These are phyloP conservation scores for Clivina fossor DNA, from an alignment of 2,888 invertebrate species.

Conservation along the genomic window DNA sequence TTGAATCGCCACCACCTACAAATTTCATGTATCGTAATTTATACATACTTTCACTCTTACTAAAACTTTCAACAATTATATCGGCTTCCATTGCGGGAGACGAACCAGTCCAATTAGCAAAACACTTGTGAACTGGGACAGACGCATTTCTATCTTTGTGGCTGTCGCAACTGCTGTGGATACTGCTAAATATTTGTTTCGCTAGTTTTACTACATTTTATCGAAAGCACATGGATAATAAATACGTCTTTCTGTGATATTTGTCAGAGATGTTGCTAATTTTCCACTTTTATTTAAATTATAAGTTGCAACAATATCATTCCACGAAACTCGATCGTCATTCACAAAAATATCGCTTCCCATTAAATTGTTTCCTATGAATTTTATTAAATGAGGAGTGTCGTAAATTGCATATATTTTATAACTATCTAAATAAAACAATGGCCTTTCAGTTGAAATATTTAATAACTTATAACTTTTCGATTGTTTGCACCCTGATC, in stretches of 20 bases:
- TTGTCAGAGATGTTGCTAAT: slow-evolving; percentile 8
- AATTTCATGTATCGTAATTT: slow-evolving; percentile 39
- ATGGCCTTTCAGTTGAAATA: slow-evolving; percentile 22
- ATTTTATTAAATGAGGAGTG: slow-evolving; percentile 38
- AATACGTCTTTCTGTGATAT: slow-evolving; percentile 26
- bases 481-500: slow-evolving; percentile 39
- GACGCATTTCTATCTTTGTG: too few species aligned
- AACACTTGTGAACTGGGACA: slow-evolving; percentile 41
- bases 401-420: slow-evolving; percentile 36
- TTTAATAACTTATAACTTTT: slow-evolving; percentile 25
- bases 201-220: slow-evolving; percentile 32
- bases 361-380: slow-evolving; percentile 33
- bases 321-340: neutral
- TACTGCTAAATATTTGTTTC: slow-evolving; percentile 31
- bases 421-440: slow-evolving; percentile 16
- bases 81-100: slow-evolving; percentile 43
- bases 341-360: slow-evolving; percentile 28
- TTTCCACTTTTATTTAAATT: slow-evolving; percentile 20
- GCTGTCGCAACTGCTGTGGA: slow-evolving; percentile 18
- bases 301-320: slow-evolving; percentile 19
- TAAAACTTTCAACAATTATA: slow-evolving; percentile 41
- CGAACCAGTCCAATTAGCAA: slow-evolving; percentile 41
- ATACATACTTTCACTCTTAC: slow-evolving; percentile 38
- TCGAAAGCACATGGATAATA: slow-evolving; percentile 29
- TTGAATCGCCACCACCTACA: slow-evolving; percentile 45